A percentile compares a stretch with the other conserved stretches of the same genome.
These are phyloP conservation scores for Sarcoramphus papa DNA, from an alignment of 2,797 vertebrate species.

Conservation along the genomic window DNA sequence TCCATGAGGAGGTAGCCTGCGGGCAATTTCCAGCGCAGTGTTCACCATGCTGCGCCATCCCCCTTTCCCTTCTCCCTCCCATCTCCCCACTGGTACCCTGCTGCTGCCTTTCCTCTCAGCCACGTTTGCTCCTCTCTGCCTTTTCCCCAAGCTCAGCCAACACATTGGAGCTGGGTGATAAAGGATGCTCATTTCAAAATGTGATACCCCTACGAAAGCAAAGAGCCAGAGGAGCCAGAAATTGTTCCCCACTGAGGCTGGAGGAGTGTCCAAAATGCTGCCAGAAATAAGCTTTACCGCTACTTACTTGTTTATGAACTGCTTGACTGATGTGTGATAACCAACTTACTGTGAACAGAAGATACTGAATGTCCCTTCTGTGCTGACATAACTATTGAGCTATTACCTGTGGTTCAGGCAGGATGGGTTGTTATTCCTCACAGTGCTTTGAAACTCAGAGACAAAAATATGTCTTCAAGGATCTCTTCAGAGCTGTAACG, in stretches of 20 bases:
- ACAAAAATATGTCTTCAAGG: background rate
- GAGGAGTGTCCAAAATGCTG: background rate
- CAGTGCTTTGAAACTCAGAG: background rate
- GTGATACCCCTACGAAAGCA: background rate
- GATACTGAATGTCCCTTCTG: background rate
- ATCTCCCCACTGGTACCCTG: background rate
- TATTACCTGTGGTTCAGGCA: background rate
- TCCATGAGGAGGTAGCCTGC: background rate
- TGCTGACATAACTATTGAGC: background rate
- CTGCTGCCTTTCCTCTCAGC: background rate
- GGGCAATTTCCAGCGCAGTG: background rate
- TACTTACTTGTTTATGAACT: background rate
- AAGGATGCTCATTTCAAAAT: background rate
- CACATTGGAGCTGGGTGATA: fast-evolving
- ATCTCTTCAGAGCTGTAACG: background rate
- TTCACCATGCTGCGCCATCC: background rate
- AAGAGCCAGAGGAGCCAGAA: background rate
- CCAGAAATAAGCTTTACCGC: background rate
- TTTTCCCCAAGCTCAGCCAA: background rate
- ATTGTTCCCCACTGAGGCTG: background rate
- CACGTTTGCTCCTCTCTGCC: background rate
- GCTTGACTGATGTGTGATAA: background rate
- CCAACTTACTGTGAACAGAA: background rate
- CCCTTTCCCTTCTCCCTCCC: background rate
- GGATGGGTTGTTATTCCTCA: background rate